Evolutionary conservation across 2,888 invertebrate species (phyloP), one percentile per base, ranked within the genome.

Genomic region (Mimas tiliae): DNA sequence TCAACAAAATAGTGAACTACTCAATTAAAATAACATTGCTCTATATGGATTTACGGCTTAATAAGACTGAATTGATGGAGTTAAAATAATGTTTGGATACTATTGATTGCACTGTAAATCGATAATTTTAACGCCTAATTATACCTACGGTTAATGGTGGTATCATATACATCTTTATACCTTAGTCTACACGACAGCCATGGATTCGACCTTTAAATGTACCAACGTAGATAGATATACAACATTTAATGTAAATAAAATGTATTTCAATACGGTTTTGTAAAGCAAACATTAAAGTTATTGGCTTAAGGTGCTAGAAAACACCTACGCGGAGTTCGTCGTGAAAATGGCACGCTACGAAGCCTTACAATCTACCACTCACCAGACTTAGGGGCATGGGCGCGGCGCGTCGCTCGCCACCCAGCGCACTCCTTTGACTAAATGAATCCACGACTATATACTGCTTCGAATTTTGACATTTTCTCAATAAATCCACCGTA

Each of bases 281-380:
- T 34, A 52, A 53, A 77, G 70, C 71, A 73, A 72, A 76, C 71
- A 70, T 72, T 67, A 69, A 78, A 79, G 75, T 81, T 81, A 82
- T 84, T 79, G 79, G 82, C 79, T 81, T 77, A 80, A 72, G 69
- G 73, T 75, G 71, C 76, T 73, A 78, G 72, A 80, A 73, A 72
- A 77, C 75, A 82, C 78, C 77, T 80, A 82, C 77, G 74, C 74
- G 74, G 73, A 77, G 80, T 74, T 85, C 83, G 78, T 86, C 82
- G 81, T 81, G 81, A 85, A 87, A 88, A 87, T 85, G 87, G 87
- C 88, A 88, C 87, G 86, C 76, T 83, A 82, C 79, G 91, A 93
- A 92, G 87, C 91, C 93, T 91, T 93, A 93, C 80, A 88, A 89
- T 81, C 83, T 92, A 93, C 79, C 85, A 93, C 93, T 93, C 86